A percentile compares a stretch with the other conserved stretches of the same genome.
Conservation (phyloP, 2,888 invertebrate genomes). For the Scrobipalpa costella region DNA sequence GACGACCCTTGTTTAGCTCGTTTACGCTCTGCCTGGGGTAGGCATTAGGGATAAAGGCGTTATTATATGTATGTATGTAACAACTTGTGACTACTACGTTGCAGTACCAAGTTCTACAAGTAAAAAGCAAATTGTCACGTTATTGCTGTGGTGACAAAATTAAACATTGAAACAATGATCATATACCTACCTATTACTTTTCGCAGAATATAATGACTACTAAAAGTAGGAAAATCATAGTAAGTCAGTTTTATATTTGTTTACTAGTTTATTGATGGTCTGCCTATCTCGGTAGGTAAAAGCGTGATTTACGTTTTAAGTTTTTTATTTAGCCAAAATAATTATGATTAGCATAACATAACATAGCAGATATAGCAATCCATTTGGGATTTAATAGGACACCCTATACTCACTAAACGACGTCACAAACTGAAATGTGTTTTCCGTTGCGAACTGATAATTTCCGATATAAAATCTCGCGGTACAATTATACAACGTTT, state of each 20-base stretch:
- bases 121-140: slow-evolving; percentile 12
- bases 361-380: neutral
- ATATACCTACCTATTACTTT: slow-evolving; percentile 4
- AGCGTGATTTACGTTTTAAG: too few relatives aligned
- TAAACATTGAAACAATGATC: slow-evolving; percentile 18
- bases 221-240: neutral
- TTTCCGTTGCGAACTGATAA: slow-evolving; percentile 75
- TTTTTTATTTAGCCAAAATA: too few relatives aligned
- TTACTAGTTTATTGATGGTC: too few relatives aligned
- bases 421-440: slow-evolving; percentile 70
- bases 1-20: too few relatives aligned
- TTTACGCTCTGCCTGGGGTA: too few relatives aligned
- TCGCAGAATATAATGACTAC: slow-evolving; percentile 16
- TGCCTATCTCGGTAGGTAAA: too few relatives aligned
- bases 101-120: neutral
- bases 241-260: too few relatives aligned
- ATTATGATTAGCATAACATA: too few relatives aligned
- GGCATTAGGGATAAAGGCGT: too few relatives aligned
- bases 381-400: slow-evolving; percentile 27
- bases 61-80: too few relatives aligned
- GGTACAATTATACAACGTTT: slow-evolving; percentile 77
- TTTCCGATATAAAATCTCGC: slow-evolving; percentile 75
- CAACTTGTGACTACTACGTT: too few relatives aligned
- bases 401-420: slow-evolving; percentile 53
- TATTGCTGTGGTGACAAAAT: slow-evolving; percentile 2